phyloP scores from a whole-genome alignment of 2,797 vertebrate genomes.

The Coregonus ussuriensis region DNA sequence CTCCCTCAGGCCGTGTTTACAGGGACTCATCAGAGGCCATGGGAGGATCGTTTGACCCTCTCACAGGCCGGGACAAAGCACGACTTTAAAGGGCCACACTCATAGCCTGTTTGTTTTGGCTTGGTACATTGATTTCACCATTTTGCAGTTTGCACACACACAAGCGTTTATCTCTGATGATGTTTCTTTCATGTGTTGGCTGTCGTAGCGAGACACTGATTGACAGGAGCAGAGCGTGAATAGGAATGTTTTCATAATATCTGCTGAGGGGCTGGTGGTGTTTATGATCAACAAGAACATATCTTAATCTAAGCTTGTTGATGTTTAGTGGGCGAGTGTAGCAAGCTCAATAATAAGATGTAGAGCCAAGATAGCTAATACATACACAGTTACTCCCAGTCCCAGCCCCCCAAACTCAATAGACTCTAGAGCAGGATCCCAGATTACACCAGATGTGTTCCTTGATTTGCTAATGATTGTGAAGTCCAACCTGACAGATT shows the following conservation, averaged over 20 bases:
- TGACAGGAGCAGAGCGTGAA: background rate
- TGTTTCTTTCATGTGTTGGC: background rate
- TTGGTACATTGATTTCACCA: background rate
- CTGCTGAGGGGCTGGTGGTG: background rate
- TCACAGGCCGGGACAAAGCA: background rate
- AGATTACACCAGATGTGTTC: slow-evolving; percentile 28
- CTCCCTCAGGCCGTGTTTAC: slow-evolving; percentile 21
- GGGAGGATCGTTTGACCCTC: background rate
- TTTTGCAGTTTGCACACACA: no score
- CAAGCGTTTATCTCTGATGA: background rate
- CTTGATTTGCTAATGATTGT: slow-evolving; percentile 12
- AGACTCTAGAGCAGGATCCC: background rate
- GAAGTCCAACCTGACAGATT: slow-evolving; percentile 14
- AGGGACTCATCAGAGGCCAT: background rate
- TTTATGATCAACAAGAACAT: background rate
- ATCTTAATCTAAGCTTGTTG: background rate
- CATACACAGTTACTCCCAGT: background rate
- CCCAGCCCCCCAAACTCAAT: background rate
- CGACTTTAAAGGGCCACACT: slow-evolving; percentile 15
- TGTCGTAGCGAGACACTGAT: background rate
- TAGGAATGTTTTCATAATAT: background rate
- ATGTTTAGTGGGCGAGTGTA: background rate
- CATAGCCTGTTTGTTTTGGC: slow-evolving; percentile 20
- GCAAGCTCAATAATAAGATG: slow-evolving; percentile 30
- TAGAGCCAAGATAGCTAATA: slow-evolving; percentile 26